Evolutionary conservation across 2,797 vertebrate species (phyloP).

Genomic region (Pteronotus mesoamericanus): DNA sequence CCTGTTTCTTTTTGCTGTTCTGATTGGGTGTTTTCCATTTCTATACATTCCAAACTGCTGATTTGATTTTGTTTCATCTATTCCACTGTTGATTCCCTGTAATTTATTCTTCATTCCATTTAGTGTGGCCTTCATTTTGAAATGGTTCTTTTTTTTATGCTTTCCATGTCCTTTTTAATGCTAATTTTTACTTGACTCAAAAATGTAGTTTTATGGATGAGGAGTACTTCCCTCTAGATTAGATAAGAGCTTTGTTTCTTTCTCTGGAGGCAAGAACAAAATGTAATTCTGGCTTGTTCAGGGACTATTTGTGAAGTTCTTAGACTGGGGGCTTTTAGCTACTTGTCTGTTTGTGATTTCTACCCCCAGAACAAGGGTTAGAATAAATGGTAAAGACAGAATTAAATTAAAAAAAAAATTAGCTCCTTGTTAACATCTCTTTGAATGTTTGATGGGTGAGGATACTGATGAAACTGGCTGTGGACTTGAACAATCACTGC

Average conservation of each 20-base stretch:
- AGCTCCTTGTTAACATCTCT: neutral
- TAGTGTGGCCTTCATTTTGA: neutral
- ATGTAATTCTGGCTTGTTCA: neutral
- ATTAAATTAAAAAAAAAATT: neutral
- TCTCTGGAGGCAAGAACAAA: slow-evolving; percentile 13
- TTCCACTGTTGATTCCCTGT: neutral
- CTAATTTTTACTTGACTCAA: slow-evolving; percentile 55
- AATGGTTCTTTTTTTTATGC: neutral
- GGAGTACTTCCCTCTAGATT: neutral
- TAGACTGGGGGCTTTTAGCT: neutral
- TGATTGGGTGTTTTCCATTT: neutral
- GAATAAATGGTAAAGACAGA: neutral
- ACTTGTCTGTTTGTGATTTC: neutral
- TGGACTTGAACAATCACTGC: neutral
- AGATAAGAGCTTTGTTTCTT: slow-evolving; percentile 50
- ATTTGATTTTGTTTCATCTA: neutral
- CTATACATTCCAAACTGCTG: neutral
- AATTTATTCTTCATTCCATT: neutral
- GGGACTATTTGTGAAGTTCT: neutral
- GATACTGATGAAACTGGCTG: neutral
- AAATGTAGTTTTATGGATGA: slow-evolving; percentile 20
- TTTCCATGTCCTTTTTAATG: neutral
- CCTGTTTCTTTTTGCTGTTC: neutral
- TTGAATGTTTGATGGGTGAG: neutral
- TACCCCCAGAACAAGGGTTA: neutral